phyloP scores from a whole-genome alignment of 2,888 invertebrate genomes.

The Euproctis similis region DNA sequence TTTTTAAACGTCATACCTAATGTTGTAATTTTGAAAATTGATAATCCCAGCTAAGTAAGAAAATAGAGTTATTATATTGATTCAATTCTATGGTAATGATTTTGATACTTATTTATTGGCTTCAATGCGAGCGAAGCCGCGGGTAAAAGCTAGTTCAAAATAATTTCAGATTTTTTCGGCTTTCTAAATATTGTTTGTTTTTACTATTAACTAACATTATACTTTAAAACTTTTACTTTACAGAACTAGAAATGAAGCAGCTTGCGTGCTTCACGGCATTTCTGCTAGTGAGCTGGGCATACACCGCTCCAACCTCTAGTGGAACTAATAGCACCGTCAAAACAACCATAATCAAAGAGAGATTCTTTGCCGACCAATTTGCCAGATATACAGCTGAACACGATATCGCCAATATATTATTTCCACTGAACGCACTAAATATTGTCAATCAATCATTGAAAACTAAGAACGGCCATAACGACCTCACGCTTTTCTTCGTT shows the following conservation, averaged over 20 bases:
- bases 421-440: constrained; percentile 32
- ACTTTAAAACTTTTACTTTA: constrained; percentile 8
- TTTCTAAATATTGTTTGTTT: too few relatives aligned
- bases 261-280: constrained; percentile 16
- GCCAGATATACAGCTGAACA: constrained; percentile 27
- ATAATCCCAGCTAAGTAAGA: too few relatives aligned
- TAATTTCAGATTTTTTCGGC: too few relatives aligned
- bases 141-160: too few relatives aligned
- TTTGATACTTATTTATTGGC: too few relatives aligned
- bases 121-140: too few relatives aligned
- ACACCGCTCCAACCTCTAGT: constrained; percentile 23
- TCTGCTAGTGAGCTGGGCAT: constrained; percentile 24
- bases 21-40: too few relatives aligned
- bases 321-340: constrained; percentile 16
- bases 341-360: constrained; percentile 15
- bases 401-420: constrained; percentile 32
- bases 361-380: constrained; percentile 26
- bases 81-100: too few relatives aligned
- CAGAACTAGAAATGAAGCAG: constrained; percentile 23
- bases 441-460: too few relatives aligned
- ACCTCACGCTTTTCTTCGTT: constrained; percentile 27
- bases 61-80: too few relatives aligned
- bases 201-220: too few relatives aligned
- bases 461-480: background rate
- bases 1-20: too few relatives aligned